Percentiles rank a stretch among this genome's conserved stretches.
Conservation (phyloP, 37 sponge, comb jelly and placozoan species). For the Mnemiopsis leidyi region DNA sequence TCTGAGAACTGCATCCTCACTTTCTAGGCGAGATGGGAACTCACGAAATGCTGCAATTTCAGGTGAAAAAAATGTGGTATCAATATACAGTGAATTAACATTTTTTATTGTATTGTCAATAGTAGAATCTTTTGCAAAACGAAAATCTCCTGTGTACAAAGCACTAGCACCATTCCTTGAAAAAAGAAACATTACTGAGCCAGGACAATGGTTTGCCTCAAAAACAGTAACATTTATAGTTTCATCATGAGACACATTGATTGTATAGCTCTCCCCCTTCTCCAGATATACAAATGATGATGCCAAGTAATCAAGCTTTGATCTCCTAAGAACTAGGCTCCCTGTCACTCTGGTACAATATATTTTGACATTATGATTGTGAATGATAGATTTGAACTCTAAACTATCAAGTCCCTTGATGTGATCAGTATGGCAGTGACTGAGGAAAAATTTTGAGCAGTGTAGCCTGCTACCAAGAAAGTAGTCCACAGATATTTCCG, state of each 20-base stretch:
- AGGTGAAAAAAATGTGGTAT: constrained; percentile 8
- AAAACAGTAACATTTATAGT: not conserved
- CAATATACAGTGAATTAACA: not conserved
- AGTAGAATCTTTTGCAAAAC: not conserved
- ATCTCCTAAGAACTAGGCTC: not conserved
- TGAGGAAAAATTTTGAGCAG: not conserved
- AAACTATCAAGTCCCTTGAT: not conserved
- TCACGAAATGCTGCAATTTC: not conserved
- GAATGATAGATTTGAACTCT: not conserved
- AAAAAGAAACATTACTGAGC: not conserved
- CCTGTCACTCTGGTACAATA: not conserved
- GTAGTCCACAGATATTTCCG: constrained; percentile 15
- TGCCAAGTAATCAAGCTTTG: not conserved
- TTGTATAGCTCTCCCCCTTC: not conserved
- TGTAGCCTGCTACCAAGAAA: not conserved
- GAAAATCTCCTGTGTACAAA: constrained; percentile 16
- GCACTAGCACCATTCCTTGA: not conserved
- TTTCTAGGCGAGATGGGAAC: not conserved
- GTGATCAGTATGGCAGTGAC: constrained; percentile 40
- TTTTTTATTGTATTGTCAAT: not conserved
- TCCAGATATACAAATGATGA: not conserved
- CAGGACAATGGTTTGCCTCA: not conserved
- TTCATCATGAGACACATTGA: not conserved
- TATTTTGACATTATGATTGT: not conserved
- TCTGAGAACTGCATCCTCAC: constrained; percentile 2